Base-by-base conservation (phyloP, 2,797 vertebrate species). In the Allobates femoralis region DNA sequence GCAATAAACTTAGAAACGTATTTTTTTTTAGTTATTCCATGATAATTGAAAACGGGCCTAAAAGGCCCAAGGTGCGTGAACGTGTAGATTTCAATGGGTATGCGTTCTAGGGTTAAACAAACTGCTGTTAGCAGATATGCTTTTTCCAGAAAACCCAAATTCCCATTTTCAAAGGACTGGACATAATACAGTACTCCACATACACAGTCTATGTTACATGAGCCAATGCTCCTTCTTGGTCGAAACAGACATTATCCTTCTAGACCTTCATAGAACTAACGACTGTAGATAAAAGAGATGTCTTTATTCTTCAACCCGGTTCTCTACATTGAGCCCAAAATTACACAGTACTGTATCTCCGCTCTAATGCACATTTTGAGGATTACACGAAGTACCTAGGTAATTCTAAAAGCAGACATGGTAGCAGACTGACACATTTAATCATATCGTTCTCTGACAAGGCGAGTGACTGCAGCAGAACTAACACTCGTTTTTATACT, bases 381-480 rank as follows among this genome's bases (percentile, higher is more conserved):
- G 86, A 88, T 88, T 85, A 88, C 86, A 88, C 32, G 26, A 85
- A 88, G 79, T 88, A 85, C 76, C 77, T 76, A 77, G 86, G 83
- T 88, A 81, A 85, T 87, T 84, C 81, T 84, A 73, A 84, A 84
- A 84, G 60, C 86, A 88, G 86, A 85, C 82, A 83, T 74, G 79
- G 86, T 85, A 81, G 77, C 83, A 85, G 77, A 81, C 58, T 88
- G 86, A 81, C 86, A 88, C 86, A 88, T 88, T 88, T 88, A 88
- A 88, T 88, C 86, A 88, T 88, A 85, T 88, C 83, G 60, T 81
- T 88, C 79, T 88, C 86, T 88, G 86, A 88, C 86, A 89, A 88
- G 60, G 14, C 83, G 79, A 86, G 85, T 86, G 79, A 85, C 80
- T 89, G 79, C 84, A 87, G 80, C 67, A 80, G 83, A 85, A 81